These are phyloP conservation scores for Meleagris gallopavo DNA, from an alignment of 2,113 vertebrate species.

Conservation along the genomic window DNA sequence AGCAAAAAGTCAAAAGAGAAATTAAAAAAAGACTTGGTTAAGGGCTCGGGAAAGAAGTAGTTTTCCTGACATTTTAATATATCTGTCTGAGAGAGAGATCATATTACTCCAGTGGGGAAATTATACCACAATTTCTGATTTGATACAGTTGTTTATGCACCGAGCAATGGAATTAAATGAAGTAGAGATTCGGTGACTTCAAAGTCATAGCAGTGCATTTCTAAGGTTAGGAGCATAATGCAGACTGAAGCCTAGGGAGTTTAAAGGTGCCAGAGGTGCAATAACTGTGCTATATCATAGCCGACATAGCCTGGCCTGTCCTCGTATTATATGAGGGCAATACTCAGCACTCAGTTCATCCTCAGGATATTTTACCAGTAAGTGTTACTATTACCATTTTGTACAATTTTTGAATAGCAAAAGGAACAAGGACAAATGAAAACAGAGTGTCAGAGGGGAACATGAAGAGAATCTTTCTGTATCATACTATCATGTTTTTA, in stretches of 20 bases:
- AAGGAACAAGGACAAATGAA: conserved; percentile 15
- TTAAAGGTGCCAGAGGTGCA: conserved; percentile 17
- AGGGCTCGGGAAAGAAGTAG: fast-evolving
- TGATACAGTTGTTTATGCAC: neutral
- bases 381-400: neutral
- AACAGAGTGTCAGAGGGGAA: neutral
- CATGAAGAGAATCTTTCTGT: neutral
- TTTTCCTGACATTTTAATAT: neutral
- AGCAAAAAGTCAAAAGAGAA: neutral
- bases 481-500: neutral
- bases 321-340: neutral
- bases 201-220: neutral
- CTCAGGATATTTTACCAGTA: neutral
- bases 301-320: neutral
- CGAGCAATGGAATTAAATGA: neutral
- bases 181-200: neutral
- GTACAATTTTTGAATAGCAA: conserved; percentile 1
- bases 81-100: neutral
- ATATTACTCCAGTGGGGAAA: neutral
- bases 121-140: neutral
- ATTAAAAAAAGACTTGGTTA: neutral
- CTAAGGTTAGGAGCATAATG: neutral
- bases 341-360: neutral
- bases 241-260: neutral
- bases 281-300: neutral